These are phyloP conservation scores for Leucania comma DNA, from an alignment of 2,888 invertebrate species.

Conservation along the genomic window DNA sequence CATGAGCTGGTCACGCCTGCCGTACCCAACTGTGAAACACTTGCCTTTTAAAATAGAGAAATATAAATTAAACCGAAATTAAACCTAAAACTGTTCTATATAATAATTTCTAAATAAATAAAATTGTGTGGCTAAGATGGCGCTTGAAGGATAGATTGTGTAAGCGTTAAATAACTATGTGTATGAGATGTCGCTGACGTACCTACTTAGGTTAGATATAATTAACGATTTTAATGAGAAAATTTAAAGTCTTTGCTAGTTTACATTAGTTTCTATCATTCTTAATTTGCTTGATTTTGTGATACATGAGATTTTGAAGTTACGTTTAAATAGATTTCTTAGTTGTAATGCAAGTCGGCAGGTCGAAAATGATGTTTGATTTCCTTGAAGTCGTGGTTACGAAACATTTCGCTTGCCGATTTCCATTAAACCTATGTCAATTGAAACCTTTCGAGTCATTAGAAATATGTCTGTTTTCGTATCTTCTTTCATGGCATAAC, in stretches of 20 bases:
- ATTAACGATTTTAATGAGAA: conserved; percentile 60
- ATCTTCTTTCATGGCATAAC: conserved; percentile 41
- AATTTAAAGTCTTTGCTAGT: conserved; percentile 62
- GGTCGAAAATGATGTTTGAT: background rate
- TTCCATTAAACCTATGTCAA: conserved; percentile 51
- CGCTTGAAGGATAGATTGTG: conserved; percentile 62
- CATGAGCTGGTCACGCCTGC: conserved; percentile 56
- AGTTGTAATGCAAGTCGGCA: conserved; percentile 47
- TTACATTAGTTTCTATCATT: conserved; percentile 56
- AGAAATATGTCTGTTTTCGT: conserved; percentile 58
- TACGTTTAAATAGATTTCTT: conserved; percentile 49
- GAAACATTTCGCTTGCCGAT: conserved; percentile 26
- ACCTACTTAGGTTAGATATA: conserved; percentile 71
- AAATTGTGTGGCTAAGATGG: conserved; percentile 60
- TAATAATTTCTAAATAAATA: conserved; percentile 60
- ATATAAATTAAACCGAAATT: conserved; percentile 59
- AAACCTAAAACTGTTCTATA: conserved; percentile 61
- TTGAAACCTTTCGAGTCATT: conserved; percentile 62
- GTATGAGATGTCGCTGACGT: conserved; percentile 69
- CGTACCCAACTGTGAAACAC: conserved; percentile 66
- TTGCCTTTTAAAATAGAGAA: conserved; percentile 66
- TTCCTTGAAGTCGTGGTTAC: background rate
- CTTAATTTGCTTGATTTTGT: conserved; percentile 63
- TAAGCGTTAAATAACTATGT: conserved; percentile 63
- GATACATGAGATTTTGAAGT: conserved; percentile 64